Conservation (phyloP, 2,113 vertebrate genomes). For the Rhinoptilus africanus region DNA sequence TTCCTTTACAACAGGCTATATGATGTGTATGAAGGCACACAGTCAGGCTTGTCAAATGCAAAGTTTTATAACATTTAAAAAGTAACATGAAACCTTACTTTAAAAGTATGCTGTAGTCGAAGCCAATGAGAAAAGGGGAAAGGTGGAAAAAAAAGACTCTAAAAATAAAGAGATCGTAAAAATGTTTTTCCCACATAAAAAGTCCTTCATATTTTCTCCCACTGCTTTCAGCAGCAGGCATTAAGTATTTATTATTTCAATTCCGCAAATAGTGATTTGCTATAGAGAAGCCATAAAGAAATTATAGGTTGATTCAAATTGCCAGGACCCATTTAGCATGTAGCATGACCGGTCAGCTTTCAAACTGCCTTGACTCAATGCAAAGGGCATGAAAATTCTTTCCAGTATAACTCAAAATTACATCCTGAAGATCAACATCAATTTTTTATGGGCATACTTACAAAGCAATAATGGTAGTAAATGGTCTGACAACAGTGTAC, state of each 20-base stretch:
- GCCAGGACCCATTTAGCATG: neutral
- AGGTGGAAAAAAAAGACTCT: neutral
- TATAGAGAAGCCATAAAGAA: neutral
- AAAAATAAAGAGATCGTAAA: neutral
- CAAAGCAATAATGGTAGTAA: slow-evolving; percentile 94
- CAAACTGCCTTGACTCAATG: neutral
- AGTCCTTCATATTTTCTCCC: neutral
- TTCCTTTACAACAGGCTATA: neutral
- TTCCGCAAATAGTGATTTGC: neutral
- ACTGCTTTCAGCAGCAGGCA: neutral
- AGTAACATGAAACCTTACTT: neutral
- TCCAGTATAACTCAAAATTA: neutral
- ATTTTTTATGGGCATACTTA: slow-evolving; percentile 76
- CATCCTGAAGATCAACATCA: neutral
- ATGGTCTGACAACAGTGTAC: slow-evolving; percentile 93
- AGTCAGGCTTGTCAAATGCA: neutral
- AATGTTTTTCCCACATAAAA: neutral
- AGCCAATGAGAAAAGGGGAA: neutral
- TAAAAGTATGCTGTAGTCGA: neutral
- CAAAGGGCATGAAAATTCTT: neutral
- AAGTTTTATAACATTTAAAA: neutral
- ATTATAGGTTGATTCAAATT: neutral
- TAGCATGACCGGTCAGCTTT: neutral
- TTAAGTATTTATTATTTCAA: neutral
- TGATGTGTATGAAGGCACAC: neutral